phyloP scores from a whole-genome alignment of 2,797 vertebrate species.

The Podargus strigoides region DNA sequence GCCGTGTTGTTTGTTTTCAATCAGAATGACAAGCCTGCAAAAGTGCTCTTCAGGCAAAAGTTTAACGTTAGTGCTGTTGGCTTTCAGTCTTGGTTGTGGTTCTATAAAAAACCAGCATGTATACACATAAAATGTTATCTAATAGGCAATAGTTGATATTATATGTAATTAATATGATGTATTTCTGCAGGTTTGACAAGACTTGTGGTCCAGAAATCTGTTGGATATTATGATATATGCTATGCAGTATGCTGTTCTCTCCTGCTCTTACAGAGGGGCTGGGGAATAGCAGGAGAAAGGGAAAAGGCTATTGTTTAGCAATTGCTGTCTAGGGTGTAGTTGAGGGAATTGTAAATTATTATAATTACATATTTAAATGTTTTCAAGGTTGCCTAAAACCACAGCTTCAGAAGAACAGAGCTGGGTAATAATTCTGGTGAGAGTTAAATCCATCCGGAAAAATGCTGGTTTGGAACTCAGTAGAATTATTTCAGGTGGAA shows the following conservation, averaged over 20 bases:
- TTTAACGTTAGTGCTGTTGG: background rate
- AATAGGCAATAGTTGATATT: background rate
- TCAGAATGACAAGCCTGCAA: background rate
- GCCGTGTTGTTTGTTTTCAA: background rate
- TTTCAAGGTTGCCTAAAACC: constrained; percentile 3
- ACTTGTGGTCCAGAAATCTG: background rate
- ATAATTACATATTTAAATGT: background rate
- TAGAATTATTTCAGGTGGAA: background rate
- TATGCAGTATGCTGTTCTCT: background rate
- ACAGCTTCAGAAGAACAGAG: background rate
- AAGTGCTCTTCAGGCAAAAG: background rate
- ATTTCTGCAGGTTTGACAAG: background rate
- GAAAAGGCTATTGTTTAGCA: background rate
- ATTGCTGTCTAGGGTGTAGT: background rate
- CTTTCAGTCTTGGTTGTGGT: background rate
- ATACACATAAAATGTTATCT: background rate
- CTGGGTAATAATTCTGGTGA: background rate
- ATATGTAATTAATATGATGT: background rate
- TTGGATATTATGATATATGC: background rate
- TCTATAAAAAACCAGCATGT: background rate
- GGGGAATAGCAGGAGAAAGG: background rate
- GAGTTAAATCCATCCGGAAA: background rate
- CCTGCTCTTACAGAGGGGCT: background rate
- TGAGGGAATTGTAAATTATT: constrained; percentile 18
- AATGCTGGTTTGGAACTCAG: background rate